Base-by-base conservation (phyloP, 1,140 invertebrate genomes). In the Leptopilina clavipes region DNA sequence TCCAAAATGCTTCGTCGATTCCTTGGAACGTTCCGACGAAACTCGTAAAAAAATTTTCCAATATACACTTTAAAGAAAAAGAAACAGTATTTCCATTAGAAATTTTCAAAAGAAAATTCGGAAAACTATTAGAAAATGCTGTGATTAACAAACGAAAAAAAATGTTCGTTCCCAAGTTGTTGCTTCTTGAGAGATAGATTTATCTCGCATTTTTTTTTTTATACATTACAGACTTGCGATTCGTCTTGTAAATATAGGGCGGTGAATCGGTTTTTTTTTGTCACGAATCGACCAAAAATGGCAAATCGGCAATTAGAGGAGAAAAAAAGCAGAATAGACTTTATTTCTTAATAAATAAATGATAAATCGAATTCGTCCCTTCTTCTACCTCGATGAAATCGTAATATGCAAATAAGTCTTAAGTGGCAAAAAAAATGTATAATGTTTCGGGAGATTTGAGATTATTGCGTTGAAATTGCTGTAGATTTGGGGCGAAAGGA, bases 1-100 rank as follows among this genome's bases (percentile, higher is more conserved):
- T 40, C 25, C 76, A 82, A 78, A 78, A 78, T 76, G 72, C 76
- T 73, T 40, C 19, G 22, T 71, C 59, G 72, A 17, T 56, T 65
- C 75, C 75, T 79, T 25, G 59, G 59, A 65, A 65, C 59, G 11
- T 59, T 59, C 5, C 22, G 56, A 59, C 17, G 54, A 19, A 14
- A 54, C 54, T 56, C 56, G 3, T 25, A 59, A 59, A 59, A 2
- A 25, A 31, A 31, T 31, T 31, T n/a, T n/a, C n/a, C n/a, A n/a
- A n/a, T n/a, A n/a, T n/a, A n/a, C n/a, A n/a, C 25, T 31, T 31
- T 31, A 31, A 31, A 2, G 25, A 31, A 31, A 31, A 5, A 31
- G 10, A 31, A 65, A 22, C 22, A 10, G 19, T 3, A 25, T 25
- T 59, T 59, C 12, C 19, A n/a, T n/a, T n/a, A n/a, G n/a, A 59